Conservation (phyloP, 2,797 vertebrate genomes). For the Tympanoctomys barrerae region DNA sequence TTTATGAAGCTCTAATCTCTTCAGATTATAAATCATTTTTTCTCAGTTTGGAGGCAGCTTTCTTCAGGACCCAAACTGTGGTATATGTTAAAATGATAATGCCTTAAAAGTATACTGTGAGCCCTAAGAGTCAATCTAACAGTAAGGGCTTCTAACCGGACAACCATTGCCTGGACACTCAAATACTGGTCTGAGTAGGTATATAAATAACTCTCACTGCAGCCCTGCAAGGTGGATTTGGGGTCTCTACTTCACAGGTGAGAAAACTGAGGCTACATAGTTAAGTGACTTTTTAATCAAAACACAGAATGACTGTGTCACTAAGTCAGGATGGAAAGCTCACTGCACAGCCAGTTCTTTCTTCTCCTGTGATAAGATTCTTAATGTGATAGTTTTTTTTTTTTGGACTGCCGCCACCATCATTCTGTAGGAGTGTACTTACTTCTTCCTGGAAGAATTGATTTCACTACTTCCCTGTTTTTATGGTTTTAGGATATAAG, state of each 20-base stretch:
- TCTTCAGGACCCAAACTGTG: constrained; percentile 3
- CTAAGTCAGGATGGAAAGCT: not conserved
- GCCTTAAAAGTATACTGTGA: constrained; percentile 13
- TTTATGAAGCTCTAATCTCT: constrained; percentile 77
- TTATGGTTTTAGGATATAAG: constrained; percentile 27
- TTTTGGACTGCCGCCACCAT: not conserved
- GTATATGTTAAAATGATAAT: constrained; percentile 50
- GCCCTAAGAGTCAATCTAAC: constrained; percentile 45
- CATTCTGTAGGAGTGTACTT: not conserved
- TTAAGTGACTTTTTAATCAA: constrained; percentile 26
- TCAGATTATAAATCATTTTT: constrained; percentile 68
- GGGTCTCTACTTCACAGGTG: constrained; percentile 4
- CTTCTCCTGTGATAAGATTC: not conserved
- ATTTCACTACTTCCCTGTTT: not conserved
- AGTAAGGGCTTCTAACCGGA: not conserved
- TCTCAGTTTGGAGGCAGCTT: constrained; percentile 60
- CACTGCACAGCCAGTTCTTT: constrained; percentile 13
- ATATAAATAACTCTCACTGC: constrained; percentile 12
- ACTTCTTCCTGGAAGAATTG: constrained; percentile 3
- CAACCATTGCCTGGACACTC: not conserved
- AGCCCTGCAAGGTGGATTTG: constrained; percentile 15
- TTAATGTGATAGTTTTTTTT: not conserved
- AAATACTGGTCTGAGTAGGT: not conserved
- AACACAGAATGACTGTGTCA: not conserved
- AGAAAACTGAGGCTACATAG: not conserved